phyloP scores from a whole-genome alignment of 2,888 invertebrate species.

The Cerastis leucographa region DNA sequence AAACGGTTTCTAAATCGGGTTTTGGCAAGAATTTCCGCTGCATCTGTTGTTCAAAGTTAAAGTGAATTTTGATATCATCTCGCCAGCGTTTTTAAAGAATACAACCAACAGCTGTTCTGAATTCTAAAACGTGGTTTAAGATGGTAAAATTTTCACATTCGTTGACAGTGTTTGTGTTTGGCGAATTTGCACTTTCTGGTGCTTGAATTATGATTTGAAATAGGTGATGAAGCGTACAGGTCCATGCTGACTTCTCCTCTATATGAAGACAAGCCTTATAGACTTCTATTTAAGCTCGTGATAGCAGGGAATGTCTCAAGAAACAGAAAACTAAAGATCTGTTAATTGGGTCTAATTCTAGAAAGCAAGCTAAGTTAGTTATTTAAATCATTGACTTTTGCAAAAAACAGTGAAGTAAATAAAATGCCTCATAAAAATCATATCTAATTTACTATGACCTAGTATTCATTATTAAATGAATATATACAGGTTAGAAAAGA shows the following conservation, averaged over 20 bases:
- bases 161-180: not conserved
- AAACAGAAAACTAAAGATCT: not conserved
- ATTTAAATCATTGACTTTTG: not conserved
- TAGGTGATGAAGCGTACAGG: too few species aligned
- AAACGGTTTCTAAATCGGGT: slow-evolving; percentile 39
- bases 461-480: too few species aligned
- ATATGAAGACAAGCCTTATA: not conserved
- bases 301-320: not conserved
- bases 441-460: too few species aligned
- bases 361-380: not conserved
- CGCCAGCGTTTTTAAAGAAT: slow-evolving; percentile 38
- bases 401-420: too few species aligned
- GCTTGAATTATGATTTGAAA: not conserved
- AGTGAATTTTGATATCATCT: slow-evolving; percentile 58
- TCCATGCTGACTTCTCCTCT: not conserved
- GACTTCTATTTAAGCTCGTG: not conserved
- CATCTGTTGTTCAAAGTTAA: slow-evolving; percentile 47
- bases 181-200: not conserved
- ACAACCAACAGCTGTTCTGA: slow-evolving; percentile 53
- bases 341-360: not conserved
- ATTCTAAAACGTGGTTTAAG: slow-evolving; percentile 36
- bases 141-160: slow-evolving; percentile 27
- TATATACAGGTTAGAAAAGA: too few species aligned
- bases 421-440: too few species aligned
- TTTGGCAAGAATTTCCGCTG: slow-evolving; percentile 34